Base-by-base conservation (phyloP, 2,888 invertebrate species). In the Pocota personata region DNA sequence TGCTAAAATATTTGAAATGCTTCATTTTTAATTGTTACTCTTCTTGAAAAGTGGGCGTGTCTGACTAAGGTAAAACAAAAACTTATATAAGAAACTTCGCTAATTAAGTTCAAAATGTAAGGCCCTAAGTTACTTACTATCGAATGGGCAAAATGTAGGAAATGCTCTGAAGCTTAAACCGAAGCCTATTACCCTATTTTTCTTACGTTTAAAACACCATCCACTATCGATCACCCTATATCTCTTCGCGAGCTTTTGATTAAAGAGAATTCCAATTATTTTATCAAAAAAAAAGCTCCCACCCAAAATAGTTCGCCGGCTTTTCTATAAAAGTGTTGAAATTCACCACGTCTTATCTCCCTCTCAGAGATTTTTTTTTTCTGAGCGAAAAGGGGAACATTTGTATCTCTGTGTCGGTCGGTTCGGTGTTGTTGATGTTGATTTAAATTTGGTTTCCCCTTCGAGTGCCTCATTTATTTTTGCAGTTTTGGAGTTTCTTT, bases 401-500 rank as follows among this genome's bases (percentile, higher is more conserved):
- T 66, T 73, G 50, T 50, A 71, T 62, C 48, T 12, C 7, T 71
- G n/a, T 57, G 37, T 32, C n/a, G 27, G 12, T 52, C 27, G 8
- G n/a, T 3, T 27, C 35, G 21, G 4, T 16, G 7, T 35, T 60
- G 3, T 27, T 19, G 66, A 35, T 58, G n/a, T 46, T 43, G 24
- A 8, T 50, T n/a, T n/a, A n/a, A n/a, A n/a, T 32, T n/a, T 73
- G 19, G 40, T 32, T 55, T 50, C 67, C 10, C 32, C 43, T 67
- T 55, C 58, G 4, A 6, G 50, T 30, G 57, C 32, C 64, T 48
- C 19, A n/a, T 46, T 35, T n/a, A 43, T 32, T 72, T 50, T 50
- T 19, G 57, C 71, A 52, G 69, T 76, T 82, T 72, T 72, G 35
- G 62, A 69, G 72, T 67, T 83, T 79, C 62, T 48, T 30, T 57